Evolutionary conservation across 2,888 invertebrate species (phyloP), one percentile per base, ranked within the genome.

Genomic region (Chymomyza fuscimana): DNA sequence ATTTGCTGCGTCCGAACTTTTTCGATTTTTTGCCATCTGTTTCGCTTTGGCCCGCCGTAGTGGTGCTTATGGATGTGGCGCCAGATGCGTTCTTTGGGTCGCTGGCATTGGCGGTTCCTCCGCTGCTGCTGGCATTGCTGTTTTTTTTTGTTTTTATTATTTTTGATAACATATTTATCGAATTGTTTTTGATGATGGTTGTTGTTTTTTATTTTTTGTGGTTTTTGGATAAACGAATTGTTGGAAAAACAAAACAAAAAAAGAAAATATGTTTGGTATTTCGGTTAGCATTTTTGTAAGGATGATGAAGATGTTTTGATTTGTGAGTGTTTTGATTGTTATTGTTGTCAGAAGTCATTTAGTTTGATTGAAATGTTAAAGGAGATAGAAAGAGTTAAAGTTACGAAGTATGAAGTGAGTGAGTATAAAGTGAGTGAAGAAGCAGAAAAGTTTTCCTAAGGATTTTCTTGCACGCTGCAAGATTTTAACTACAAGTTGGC

Each of bases 1-100:
- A 95, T 90, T 94, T 94, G 90, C 95, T 95, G 89, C 95, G 93
- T 89, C 93, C 91, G 93, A 94, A 90, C 93, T 90, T 91, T 80
- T 90, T 89, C 5, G 81, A 78, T 64, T 79, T 78, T 65, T 78
- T 81, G 66, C 67, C 66, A 19, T 86, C 87, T 61, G 65, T 70
- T 4, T 63, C 5, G 16, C 36, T n/a, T 10, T 51, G 29, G 5
- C 56, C 63, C 16, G 70, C 62, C 25, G 50, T 25, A 50, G 63
- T 65, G 69, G 66, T 69, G 72, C 70, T 71, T 36, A 52, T 70
- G 63, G 82, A 80, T 58, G 81, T 79, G 79, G 76, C 83, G 73
- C 69, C 77, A 68, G 88, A 74, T 29, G 79, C 70, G 54, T 81
- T 67, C 78, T 87, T 81, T 5, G 80, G 69, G 22, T 80, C 76